Conservation (phyloP, 2,888 invertebrate species). For the Mimachlamys varia region DNA sequence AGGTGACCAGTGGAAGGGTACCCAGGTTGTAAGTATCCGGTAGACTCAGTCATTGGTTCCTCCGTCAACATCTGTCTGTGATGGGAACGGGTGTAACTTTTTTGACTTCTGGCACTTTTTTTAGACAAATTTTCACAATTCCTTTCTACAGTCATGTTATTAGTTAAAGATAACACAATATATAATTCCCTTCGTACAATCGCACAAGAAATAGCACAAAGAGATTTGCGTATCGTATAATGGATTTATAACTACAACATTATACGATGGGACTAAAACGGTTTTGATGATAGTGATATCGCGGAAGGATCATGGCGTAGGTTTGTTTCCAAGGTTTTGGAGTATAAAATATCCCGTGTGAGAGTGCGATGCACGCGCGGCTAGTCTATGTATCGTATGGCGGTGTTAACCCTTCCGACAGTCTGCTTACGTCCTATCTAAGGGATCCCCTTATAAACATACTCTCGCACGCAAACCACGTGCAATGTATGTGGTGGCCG, state of each 20-base stretch:
- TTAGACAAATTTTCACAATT: neutral
- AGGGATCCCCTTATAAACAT: neutral
- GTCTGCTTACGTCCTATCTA: neutral
- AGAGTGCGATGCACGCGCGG: slow-evolving; percentile 26
- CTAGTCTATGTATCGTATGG: neutral
- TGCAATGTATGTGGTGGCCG: slow-evolving; percentile 31
- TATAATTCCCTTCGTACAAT: neutral
- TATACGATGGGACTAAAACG: neutral
- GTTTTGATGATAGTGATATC: neutral
- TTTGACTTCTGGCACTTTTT: neutral
- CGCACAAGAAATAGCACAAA: neutral
- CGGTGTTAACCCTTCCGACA: neutral
- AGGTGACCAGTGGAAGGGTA: neutral
- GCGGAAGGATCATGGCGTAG: neutral
- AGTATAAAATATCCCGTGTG: slow-evolving; percentile 15
- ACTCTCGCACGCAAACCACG: slow-evolving; percentile 23
- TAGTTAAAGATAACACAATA: neutral
- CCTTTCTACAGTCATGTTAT: slow-evolving; percentile 29
- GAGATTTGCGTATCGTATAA: neutral
- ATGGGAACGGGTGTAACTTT: neutral
- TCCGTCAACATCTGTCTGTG: neutral
- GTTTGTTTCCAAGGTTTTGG: neutral
- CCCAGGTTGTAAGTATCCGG: neutral
- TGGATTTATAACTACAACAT: neutral
- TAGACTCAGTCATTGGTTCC: neutral